phyloP scores from a whole-genome alignment of 2,797 vertebrate genomes.

The Crypturellus tataupa region DNA sequence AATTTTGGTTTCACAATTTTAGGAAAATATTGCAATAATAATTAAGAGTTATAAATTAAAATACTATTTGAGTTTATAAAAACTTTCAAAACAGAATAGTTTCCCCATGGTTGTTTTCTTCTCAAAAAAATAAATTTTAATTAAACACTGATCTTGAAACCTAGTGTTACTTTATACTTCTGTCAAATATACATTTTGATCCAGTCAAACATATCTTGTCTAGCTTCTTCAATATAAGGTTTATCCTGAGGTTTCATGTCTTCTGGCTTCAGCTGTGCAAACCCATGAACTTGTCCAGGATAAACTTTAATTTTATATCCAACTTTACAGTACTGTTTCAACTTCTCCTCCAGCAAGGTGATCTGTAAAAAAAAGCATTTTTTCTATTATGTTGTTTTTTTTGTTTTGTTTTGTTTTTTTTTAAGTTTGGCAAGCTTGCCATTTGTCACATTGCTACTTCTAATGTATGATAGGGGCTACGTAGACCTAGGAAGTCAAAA shows the following conservation, averaged over 20 bases:
- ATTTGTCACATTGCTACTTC: background rate
- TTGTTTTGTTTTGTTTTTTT: background rate
- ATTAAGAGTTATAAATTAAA: conserved; percentile 57
- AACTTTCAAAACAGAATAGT: background rate
- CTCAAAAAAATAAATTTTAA: background rate
- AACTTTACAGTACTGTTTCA: conserved; percentile 87
- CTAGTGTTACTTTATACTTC: background rate
- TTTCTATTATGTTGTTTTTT: background rate
- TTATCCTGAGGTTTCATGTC: conserved; percentile 87
- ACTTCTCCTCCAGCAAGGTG: conserved; percentile 82
- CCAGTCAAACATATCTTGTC: conserved; percentile 90
- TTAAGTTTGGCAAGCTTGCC: background rate
- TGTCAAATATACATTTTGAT: conserved; percentile 84
- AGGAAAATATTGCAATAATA: background rate
- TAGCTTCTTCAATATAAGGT: conserved; percentile 87
- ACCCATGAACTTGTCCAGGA: conserved; percentile 92
- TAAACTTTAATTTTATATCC: conserved; percentile 91
- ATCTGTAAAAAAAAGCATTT: conserved; percentile 79
- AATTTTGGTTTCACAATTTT: background rate
- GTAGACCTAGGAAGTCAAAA: background rate
- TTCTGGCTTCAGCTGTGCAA: conserved; percentile 91
- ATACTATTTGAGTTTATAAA: background rate
- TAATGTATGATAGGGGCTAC: background rate
- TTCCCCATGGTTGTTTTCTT: background rate
- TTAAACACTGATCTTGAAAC: background rate